Evolutionary conservation across 2,888 invertebrate species (phyloP).

Genomic region (Therioaphis trifolii): DNA sequence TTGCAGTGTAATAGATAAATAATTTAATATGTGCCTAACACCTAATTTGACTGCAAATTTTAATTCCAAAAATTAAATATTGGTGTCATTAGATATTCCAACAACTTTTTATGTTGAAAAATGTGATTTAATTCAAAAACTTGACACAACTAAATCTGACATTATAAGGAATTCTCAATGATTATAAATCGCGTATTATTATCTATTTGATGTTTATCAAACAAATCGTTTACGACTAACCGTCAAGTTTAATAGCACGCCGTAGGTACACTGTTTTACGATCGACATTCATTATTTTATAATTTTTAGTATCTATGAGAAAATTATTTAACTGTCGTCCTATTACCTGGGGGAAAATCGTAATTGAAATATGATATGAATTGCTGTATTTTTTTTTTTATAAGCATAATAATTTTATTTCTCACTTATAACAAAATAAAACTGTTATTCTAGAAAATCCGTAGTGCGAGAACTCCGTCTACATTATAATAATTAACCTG

Average conservation of each 20-base stretch:
- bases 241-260: constrained; percentile 15
- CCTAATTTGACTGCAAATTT: too few relatives aligned
- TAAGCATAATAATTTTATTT: background rate
- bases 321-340: background rate
- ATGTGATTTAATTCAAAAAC: background rate
- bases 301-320: constrained; percentile 34
- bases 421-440: background rate
- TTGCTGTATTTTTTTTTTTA: background rate
- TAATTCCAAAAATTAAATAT: too few relatives aligned
- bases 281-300: constrained; percentile 34
- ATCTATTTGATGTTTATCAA: constrained; percentile 19
- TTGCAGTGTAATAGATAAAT: too few relatives aligned
- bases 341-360: background rate
- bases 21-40: too few relatives aligned
- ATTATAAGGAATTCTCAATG: background rate
- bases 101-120: too few relatives aligned
- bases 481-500: constrained; percentile 6
- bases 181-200: background rate
- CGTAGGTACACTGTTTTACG: constrained; percentile 19
- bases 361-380: background rate
- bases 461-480: background rate
- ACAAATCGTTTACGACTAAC: constrained; percentile 29
- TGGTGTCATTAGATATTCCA: too few relatives aligned
- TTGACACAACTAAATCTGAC: background rate
- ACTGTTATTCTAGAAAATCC: background rate